Base-by-base conservation (phyloP, 64 coral and sea anemone genomes). In the Stichodactyla mertensii region DNA sequence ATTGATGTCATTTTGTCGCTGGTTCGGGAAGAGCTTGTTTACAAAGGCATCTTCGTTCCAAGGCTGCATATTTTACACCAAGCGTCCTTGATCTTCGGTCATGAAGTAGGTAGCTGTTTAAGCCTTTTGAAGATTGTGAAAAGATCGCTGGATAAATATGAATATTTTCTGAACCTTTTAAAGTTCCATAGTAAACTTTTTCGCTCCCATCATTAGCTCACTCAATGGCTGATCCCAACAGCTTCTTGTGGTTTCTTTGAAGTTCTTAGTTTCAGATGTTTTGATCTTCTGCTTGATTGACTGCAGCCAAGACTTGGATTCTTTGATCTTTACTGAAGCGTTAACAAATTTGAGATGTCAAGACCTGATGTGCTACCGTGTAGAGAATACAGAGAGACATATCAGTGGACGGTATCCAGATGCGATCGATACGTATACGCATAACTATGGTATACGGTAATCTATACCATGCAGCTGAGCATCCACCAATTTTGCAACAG, bases 21-120 rank as follows among this genome's bases (percentile, higher is more conserved):
- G 2, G 23, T 1, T 58, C 20, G 53, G 18, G 15, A 85, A 61
- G 15, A 61, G 83, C 16, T 58, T 85, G 83, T 60, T 85, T 36
- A 85, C 83, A 85, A 64, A 85, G 27, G 60, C 57, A 57, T 85
- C 83, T 61, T 36, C 83, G 54, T 85, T 85, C 83, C 83, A 85
- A 5, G 83, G 83, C 83, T 85, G 83, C 83, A 85, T 85, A 28
- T 9, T 45, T 74, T 31, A 70, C 66, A 6, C 10, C 26, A 74
- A 74, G 26, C 4, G 27, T 23, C 69, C 69, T 74, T 31, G 69
- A 13, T 19, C 20, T 0, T 23, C 69, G 11, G 4, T 31, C 26
- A 31, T 26, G 24, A 74, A 36, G 8, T 74, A 26, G 4, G 12
- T 31, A 27, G 24, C 22, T 31, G 7, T 10, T 74, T 22, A 69